These are phyloP conservation scores for Apteryx mantelli DNA, from an alignment of 2,113 vertebrate genomes.

Conservation along the genomic window DNA sequence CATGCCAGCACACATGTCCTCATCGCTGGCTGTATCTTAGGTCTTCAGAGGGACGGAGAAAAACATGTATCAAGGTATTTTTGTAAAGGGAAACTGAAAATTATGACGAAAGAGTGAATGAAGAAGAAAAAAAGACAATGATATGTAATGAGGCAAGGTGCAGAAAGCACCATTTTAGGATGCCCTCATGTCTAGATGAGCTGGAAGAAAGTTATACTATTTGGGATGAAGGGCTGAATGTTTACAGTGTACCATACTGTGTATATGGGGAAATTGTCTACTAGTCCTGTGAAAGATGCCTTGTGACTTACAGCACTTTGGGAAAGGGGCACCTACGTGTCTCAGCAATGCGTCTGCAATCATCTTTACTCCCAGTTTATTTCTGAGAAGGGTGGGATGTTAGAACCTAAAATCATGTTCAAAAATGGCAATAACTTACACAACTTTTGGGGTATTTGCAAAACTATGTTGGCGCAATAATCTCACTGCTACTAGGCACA, in stretches of 20 bases:
- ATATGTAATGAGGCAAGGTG: background rate
- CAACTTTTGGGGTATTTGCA: background rate
- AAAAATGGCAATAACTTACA: background rate
- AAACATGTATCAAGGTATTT: background rate
- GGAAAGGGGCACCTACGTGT: background rate
- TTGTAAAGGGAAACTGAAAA: background rate
- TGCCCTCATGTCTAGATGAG: background rate
- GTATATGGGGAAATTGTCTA: background rate
- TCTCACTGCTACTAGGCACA: background rate
- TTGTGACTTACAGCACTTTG: background rate
- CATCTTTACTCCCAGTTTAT: background rate
- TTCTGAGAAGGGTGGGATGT: background rate
- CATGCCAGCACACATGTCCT: background rate
- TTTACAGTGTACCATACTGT: background rate
- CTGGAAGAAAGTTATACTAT: background rate
- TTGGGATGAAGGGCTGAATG: background rate
- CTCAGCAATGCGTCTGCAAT: background rate
- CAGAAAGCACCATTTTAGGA: background rate
- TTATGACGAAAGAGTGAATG: fast-evolving
- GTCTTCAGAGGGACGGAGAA: background rate
- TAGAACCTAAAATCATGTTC: background rate
- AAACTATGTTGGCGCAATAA: background rate
- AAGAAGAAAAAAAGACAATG: background rate
- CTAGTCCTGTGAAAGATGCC: background rate
- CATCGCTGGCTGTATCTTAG: background rate